Percentiles rank a stretch among this genome's conserved stretches.
phyloP scores from a whole-genome alignment of 2,797 vertebrate genomes.

The Danio jaintianensis region DNA sequence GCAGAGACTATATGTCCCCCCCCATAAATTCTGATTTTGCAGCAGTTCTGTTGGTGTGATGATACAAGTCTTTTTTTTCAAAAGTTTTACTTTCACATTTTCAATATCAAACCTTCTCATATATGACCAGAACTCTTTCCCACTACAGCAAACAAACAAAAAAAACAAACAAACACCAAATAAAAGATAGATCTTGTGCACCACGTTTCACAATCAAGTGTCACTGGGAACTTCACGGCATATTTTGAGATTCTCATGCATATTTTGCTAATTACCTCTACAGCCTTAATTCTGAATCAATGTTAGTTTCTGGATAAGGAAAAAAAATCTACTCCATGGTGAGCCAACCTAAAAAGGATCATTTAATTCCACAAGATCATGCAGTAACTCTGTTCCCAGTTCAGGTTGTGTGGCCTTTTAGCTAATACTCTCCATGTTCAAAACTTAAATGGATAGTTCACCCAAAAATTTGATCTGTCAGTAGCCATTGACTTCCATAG shows the following conservation, averaged over 20 bases:
- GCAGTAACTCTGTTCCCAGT: constrained; percentile 71
- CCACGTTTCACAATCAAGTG: constrained; percentile 60
- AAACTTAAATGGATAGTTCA: too few species aligned
- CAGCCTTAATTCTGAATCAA: constrained; percentile 37
- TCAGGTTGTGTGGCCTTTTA: constrained; percentile 44
- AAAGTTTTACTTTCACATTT: constrained; percentile 4
- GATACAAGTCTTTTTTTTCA: not conserved
- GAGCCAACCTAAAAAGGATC: constrained; percentile 37
- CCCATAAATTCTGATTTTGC: constrained; percentile 11
- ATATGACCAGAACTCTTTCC: constrained; percentile 11
- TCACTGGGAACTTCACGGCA: constrained; percentile 6
- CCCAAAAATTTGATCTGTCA: too few species aligned
- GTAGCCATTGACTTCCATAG: too few species aligned
- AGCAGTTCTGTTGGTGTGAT: constrained; percentile 28
- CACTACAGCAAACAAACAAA: constrained; percentile 31
- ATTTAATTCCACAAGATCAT: constrained; percentile 63
- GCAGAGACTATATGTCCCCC: constrained; percentile 23
- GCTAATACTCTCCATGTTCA: constrained; percentile 60
- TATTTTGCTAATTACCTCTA: constrained; percentile 35
- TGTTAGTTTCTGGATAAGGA: constrained; percentile 44
- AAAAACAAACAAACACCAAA: not conserved
- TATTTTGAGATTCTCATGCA: constrained; percentile 49
- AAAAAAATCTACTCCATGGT: constrained; percentile 32
- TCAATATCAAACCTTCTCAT: constrained; percentile 8
- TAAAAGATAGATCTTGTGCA: constrained; percentile 57